Base-by-base conservation (phyloP, 1,140 invertebrate genomes). In the Chelonus insularis region DNA sequence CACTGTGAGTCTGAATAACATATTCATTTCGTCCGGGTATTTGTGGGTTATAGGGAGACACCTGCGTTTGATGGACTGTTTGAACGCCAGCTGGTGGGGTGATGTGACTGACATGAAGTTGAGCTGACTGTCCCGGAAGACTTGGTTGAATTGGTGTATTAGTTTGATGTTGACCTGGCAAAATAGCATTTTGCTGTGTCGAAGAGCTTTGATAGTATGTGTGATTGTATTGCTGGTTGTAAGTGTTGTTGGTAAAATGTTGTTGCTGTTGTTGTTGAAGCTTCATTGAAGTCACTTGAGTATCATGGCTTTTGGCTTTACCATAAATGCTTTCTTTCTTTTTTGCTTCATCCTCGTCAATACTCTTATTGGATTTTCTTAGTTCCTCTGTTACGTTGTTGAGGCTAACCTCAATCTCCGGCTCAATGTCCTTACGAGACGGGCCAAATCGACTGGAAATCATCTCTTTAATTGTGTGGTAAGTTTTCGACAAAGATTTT, bases 381-480 rank as follows among this genome's bases (percentile, higher is more conserved):
- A 84, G 68, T 57, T 88, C 86, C 59, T 88, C 86, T 39, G 79
- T 73, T 32, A 83, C 80, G 56, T 88, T 89, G 73, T 89, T 89
- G 20, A 88, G 70, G 65, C 82, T 86, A 12, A 82, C 74, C 76
- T 86, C 84, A 65, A 74, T 72, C 67, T 88, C 86, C 57, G 72
- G 68, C 12, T 80, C 77, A 12, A 63, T 81, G n/a, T 88, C 87
- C 70, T 86, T 86, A 59, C 81, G 75, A 66, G 76, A 86, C 69
- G 77, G 76, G 0, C 88, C 89, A 73, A 93, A 92, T 72, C 88
- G 87, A 76, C 88, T 91, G 4, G 90, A 91, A 69, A 93, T 90
- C 83, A 93, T 92, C 72, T 92, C 91, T 82, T 92, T 92, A 56
- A 93, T 86, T 16, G 90, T 89, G 70, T 92, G 89, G 72, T 92